Evolutionary conservation across 2,888 invertebrate genomes (phyloP), one percentile per base, ranked within the genome.

Genomic region (Parnassius smintheus): DNA sequence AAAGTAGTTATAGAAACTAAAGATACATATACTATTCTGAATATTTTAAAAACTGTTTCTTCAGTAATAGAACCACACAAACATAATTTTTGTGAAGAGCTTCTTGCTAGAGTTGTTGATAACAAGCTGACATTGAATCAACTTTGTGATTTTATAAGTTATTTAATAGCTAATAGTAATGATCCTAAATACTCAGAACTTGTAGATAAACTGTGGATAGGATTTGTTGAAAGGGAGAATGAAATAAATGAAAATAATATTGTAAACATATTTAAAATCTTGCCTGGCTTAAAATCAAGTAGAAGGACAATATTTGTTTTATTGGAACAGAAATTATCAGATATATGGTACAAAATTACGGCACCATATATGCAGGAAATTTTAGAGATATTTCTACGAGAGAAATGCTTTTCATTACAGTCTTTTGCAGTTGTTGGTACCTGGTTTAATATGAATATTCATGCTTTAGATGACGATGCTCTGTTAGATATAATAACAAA

Each of bases 191-290:
- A 93, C 76, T 82, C 86, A 41, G 88, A 92, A 35, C 89, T 89
- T 9, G 88, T 94, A 63, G 95, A 95, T 70, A 93, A 93, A 75
- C 79, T 95, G 49, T 95, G 95, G 95, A 86, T 93, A 64, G 95
- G 94, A 10, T 92, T 95, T 70, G 81, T 92, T 22, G 93, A 92
- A 65, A 91, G 90, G 61, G 92, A 93, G 70, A 76, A 85, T 46
- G 92, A 93, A 42, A 94, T 95, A 50, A 83, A 92, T 78, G 92
- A 92, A 63, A 81, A 80, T 10, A 94, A 94, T 75, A 88, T 95
- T 64, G 85, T 92, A 1, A 75, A 89, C 42, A 81, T 95, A 12
- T 94, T 94, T 75, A 83, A 84, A 70, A 83, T 93, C 45, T 74
- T 95, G 25, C 92, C 93, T 50, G 87, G 92, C 35, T 83, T 95